These are phyloP conservation scores for Linnaemya tessellans DNA, from an alignment of 2,888 invertebrate species.

Conservation along the genomic window DNA sequence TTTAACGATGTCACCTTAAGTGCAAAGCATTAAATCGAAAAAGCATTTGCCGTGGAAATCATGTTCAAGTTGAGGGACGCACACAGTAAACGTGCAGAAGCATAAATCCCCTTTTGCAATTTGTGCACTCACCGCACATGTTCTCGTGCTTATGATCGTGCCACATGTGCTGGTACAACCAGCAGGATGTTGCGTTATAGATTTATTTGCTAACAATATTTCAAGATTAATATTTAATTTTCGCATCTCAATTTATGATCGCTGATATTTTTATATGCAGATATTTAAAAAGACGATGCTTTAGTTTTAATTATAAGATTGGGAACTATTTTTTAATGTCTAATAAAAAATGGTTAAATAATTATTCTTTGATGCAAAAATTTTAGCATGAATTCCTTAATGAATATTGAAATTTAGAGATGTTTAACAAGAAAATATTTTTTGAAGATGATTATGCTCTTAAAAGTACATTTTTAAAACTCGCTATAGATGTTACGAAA, in stretches of 20 bases:
- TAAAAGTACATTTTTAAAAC: too few relatives aligned
- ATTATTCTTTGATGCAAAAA: too few relatives aligned
- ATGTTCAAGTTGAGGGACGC: constrained; percentile 68
- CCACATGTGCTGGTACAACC: constrained; percentile 2
- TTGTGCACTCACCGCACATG: constrained; percentile 1
- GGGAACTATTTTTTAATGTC: too few relatives aligned
- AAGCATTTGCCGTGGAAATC: constrained; percentile 11
- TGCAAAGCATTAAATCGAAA: constrained; percentile 9
- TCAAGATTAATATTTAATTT: constrained; percentile 26
- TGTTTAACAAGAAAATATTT: too few relatives aligned
- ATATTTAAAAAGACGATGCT: too few relatives aligned
- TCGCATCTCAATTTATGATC: constrained; percentile 12
- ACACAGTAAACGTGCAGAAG: constrained; percentile 41
- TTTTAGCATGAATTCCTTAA: too few relatives aligned
- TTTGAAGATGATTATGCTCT: too few relatives aligned
- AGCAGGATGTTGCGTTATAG: constrained; percentile 51
- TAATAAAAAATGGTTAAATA: too few relatives aligned
- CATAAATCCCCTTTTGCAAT: constrained; percentile 12
- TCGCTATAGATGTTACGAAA: too few relatives aligned
- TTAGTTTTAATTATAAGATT: too few relatives aligned
- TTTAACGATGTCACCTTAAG: constrained; percentile 23
- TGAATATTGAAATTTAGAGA: too few relatives aligned
- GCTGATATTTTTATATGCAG: not conserved
- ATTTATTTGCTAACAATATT: constrained; percentile 42
- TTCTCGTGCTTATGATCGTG: constrained; percentile 29